These are phyloP conservation scores for Verasper variegatus DNA, from an alignment of 2,113 vertebrate genomes.

Conservation along the genomic window DNA sequence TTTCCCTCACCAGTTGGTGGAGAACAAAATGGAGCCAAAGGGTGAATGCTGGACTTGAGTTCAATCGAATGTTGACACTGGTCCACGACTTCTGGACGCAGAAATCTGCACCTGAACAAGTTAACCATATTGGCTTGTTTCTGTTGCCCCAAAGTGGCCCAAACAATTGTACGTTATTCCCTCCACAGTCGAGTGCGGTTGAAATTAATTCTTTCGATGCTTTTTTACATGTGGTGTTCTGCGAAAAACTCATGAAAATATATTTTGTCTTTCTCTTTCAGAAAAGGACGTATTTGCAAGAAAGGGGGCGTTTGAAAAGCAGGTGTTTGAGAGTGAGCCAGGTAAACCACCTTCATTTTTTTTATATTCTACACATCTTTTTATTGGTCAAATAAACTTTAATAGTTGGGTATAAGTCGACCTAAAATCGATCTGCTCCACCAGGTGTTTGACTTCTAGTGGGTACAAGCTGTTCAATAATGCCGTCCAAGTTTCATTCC, in stretches of 20 bases:
- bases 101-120: not conserved
- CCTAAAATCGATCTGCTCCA: no score
- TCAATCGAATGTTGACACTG: no score
- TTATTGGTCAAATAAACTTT: no score
- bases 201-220: not conserved
- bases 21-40: not conserved
- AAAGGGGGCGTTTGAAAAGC: constrained; percentile 12
- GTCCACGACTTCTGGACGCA: no score
- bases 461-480: no score
- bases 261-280: constrained; percentile 38
- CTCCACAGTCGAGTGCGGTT: no score
- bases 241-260: no score
- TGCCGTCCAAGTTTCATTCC: no score
- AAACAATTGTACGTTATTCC: not conserved
- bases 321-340: not conserved
- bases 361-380: not conserved
- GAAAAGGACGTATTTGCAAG: constrained; percentile 73
- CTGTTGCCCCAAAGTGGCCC: not conserved
- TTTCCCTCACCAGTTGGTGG: not conserved
- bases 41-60: not conserved
- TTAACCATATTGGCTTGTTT: no score
- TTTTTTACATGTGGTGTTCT: not conserved
- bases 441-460: no score
- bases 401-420: no score
- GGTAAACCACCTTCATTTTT: constrained; percentile 54